These are phyloP conservation scores for Argyrosomus regius DNA, from an alignment of 2,797 vertebrate genomes.

Conservation along the genomic window DNA sequence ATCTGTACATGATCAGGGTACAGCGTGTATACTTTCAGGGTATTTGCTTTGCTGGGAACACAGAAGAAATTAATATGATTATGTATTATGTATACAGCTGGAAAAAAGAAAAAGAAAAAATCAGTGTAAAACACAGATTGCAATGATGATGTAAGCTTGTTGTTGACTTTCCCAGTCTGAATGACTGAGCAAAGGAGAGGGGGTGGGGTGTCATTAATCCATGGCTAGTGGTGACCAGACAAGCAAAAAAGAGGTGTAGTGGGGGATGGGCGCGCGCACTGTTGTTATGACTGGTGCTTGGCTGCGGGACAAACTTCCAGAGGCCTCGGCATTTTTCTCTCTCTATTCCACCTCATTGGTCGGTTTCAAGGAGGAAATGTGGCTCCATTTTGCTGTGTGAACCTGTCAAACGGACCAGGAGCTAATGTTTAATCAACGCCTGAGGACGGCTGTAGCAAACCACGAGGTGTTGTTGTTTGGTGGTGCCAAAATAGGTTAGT, in stretches of 20 bases:
- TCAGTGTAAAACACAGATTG: constrained; percentile 89
- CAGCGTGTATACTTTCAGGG: neutral
- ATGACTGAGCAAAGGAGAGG: constrained; percentile 91
- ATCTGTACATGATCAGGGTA: neutral
- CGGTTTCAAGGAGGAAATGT: constrained; percentile 35
- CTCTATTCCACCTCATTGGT: constrained; percentile 41
- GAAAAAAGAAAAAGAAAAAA: constrained; percentile 44
- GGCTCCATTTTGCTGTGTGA: constrained; percentile 30
- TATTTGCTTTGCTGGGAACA: neutral
- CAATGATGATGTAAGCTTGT: constrained; percentile 94
- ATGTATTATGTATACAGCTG: constrained; percentile 38
- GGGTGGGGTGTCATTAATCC: constrained; percentile 89
- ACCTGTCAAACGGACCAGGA: constrained; percentile 25
- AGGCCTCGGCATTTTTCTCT: constrained; percentile 48
- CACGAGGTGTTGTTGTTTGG: constrained; percentile 16
- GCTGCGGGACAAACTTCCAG: constrained; percentile 75
- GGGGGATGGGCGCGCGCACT: constrained; percentile 85
- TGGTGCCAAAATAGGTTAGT: constrained; percentile 60
- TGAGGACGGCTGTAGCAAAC: constrained; percentile 10
- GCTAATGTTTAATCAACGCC: constrained; percentile 5
- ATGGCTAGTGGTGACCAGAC: constrained; percentile 86
- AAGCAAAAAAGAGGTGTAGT: constrained; percentile 86
- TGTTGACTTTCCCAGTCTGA: constrained; percentile 95
- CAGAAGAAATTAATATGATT: constrained; percentile 22
- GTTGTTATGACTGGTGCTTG: constrained; percentile 82